Conservation (phyloP, 2,113 vertebrate species). For the Hippocampus mohnikei region DNA sequence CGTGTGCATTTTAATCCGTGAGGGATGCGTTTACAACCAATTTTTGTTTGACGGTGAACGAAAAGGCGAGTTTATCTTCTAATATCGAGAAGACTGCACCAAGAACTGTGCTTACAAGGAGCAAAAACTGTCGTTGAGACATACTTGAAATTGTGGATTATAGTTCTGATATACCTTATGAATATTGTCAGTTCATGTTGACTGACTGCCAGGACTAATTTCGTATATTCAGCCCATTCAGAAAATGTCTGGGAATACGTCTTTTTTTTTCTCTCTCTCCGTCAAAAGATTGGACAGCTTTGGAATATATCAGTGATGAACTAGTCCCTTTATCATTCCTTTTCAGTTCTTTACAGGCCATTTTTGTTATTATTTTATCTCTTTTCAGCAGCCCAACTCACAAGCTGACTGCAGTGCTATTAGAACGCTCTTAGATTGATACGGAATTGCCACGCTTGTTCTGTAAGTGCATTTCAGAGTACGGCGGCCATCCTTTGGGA, state of each 20-base stretch:
- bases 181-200: neutral
- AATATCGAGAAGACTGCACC: neutral
- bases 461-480: constrained; percentile 69
- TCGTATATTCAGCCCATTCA: neutral
- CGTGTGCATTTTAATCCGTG: constrained; percentile 14
- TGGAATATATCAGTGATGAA: constrained; percentile 36
- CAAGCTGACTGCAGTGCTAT: constrained; percentile 40
- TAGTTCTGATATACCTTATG: neutral
- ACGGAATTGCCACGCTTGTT: constrained; percentile 52
- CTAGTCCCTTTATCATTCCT: constrained; percentile 41
- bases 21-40: constrained; percentile 3
- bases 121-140: neutral
- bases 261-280: constrained; percentile 10
- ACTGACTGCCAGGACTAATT: neutral
- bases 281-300: neutral
- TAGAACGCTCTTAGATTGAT: constrained; percentile 64
- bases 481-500: constrained; percentile 65
- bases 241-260: neutral
- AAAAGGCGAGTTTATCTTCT: neutral
- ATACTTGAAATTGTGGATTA: constrained; percentile 10
- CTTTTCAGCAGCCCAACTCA: constrained; percentile 23
- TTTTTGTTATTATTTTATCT: constrained; percentile 8
- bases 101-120: neutral
- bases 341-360: constrained; percentile 20
- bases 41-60: neutral